These are phyloP conservation scores for Drosophila funebris DNA, from an alignment of 1,140 invertebrate genomes.

Conservation along the genomic window DNA sequence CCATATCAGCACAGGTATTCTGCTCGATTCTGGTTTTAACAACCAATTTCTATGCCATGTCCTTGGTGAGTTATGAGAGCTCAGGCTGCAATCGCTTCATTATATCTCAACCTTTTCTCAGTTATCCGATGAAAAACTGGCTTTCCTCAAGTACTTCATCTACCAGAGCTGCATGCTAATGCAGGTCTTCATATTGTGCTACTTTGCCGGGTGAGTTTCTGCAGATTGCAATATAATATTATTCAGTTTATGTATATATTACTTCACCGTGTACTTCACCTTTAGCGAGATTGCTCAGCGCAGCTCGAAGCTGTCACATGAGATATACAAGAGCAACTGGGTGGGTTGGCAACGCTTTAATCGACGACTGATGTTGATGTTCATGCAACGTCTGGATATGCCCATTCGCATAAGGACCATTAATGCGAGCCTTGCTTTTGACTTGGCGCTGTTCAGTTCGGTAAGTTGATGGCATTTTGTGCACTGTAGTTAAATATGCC, in stretches of 20 bases:
- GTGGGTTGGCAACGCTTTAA: slow-evolving; percentile 49
- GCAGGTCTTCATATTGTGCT: slow-evolving; percentile 74
- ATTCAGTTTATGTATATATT: too few relatives aligned
- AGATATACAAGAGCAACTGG: slow-evolving; percentile 67
- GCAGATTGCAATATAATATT: too few relatives aligned
- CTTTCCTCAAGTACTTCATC: slow-evolving; percentile 49
- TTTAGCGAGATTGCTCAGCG: slow-evolving; percentile 57
- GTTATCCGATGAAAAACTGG: slow-evolving; percentile 53
- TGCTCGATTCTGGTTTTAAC: slow-evolving; percentile 71
- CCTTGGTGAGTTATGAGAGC: slow-evolving; percentile 48
- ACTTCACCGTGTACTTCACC: too few relatives aligned
- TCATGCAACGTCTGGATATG: slow-evolving; percentile 60
- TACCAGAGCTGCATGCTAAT: slow-evolving; percentile 70
- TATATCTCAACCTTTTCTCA: background rate
- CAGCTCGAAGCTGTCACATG: slow-evolving; percentile 51
- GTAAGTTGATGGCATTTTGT: slow-evolving; percentile 40
- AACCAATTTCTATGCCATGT: slow-evolving; percentile 75
- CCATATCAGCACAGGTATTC: slow-evolving; percentile 68
- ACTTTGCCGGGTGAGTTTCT: slow-evolving; percentile 60
- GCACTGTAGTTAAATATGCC: slow-evolving; percentile 28
- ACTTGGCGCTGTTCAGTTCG: slow-evolving; percentile 57
- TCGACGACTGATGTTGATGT: slow-evolving; percentile 54
- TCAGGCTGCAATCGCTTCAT: background rate
- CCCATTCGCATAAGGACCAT: slow-evolving; percentile 58
- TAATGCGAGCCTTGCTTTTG: slow-evolving; percentile 60